Evolutionary conservation across 2,888 invertebrate species (phyloP), one percentile per base, ranked within the genome.

Genomic region (Drosophila birchii): DNA sequence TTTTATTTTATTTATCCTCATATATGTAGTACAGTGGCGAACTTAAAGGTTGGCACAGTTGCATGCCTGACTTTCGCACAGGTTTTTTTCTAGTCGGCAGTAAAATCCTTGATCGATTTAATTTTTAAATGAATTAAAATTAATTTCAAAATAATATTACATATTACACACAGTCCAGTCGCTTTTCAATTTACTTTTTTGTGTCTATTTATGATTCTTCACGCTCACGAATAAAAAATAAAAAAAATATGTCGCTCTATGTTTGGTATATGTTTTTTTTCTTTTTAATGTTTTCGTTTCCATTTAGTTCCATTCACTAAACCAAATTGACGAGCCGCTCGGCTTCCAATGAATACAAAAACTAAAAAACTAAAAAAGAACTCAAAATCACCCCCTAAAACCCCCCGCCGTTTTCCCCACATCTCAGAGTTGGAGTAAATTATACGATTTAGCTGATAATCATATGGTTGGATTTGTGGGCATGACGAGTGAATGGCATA

Each of bases 231-330:
- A 47, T 5, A 44, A 0, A 47, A 16, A 23, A 23, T 11, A n/a
- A 16, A 20, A 56, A 18, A 9, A n/a, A 32, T 38, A 32, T 38
- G 60, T 18, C 38, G 44, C 43, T 62, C 47, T 41, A 41, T 63
- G 63, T 64, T 64, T 64, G 63, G 43, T 36, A 38, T 23, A 44
- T 32, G 49, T 51, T 51, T 67, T 53, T 38, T 38, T n/a, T n/a
- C n/a, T n/a, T n/a, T n/a, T n/a, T n/a, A n/a, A 44, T 53, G 53
- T 66, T 66, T 66, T 29, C 14, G 23, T 38, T 68, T 67, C 67
- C 54, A 53, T 54, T 68, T 68, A 68, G 70, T 70, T 70, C 70
- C 70, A 70, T 70, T 70, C 70, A 72, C 70, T 72, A 73, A 71
- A 45, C 59, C 59, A 44, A 70, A 59, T 34, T 72, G 72, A 7